Base-by-base conservation (phyloP, 2,888 invertebrate species). In the Drosophila colorata region DNA sequence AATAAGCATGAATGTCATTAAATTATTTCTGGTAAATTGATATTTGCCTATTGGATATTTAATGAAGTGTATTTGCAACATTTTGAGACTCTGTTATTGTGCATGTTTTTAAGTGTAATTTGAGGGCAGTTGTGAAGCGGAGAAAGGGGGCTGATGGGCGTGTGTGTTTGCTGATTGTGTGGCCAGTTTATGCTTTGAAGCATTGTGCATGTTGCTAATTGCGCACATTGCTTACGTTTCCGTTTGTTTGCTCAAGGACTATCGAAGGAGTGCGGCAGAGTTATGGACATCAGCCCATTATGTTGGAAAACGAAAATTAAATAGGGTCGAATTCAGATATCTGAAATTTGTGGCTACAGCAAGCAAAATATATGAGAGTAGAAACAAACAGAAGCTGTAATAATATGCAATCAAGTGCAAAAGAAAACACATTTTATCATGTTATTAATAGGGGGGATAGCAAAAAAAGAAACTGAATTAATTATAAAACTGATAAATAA, bases 21-120 rank as follows among this genome's bases (percentile, higher is more conserved):
- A 80, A 70, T 78, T 70, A 83, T 78, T 66, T 64, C 60, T 70
- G 57, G 41, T 70, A 74, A 78, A 70, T 78, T 61, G 74, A 70
- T 78, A 73, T 80, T 67, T 78, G 57, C 51, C 48, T n/a, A 51
- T 55, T 75, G 49, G 69, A 67, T 69, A 77, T 64, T 70, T 53
- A 84, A 80, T 84, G 74, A 71, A 74, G 63, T 71, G 56, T 59
- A 41, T 48, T 65, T 60, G 48, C 65, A 70, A 57, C 48, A 56
- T 59, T 69, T 53, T 38, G 51, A 43, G 52, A 33, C 35, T 52
- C 65, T 49, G 59, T 59, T 69, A 49, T 56, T 59, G 25, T 38
- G 20, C 55, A 44, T 58, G 44, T 40, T 67, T 51, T 48, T 43
- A 18, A 11, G 38, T 23, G 16, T 37, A 9, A 31, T 31, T 28